Evolutionary conservation across 1,140 invertebrate species (phyloP).

Genomic region (Lepidurus packardi): DNA sequence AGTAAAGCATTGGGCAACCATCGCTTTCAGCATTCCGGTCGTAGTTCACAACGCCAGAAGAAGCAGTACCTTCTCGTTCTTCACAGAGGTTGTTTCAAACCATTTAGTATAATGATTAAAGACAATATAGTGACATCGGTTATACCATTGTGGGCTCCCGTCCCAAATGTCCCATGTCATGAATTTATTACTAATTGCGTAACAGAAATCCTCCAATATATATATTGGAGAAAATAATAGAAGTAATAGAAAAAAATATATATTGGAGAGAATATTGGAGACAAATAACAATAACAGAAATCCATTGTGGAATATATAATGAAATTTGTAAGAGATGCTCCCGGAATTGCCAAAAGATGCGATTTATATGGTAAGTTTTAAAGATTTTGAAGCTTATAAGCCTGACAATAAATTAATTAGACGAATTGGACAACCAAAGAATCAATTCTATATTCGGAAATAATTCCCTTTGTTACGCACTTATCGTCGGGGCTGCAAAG

Average conservation of each 20-base stretch:
- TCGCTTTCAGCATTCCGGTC: no score
- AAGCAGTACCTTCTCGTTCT: no score
- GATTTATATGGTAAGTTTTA: not conserved
- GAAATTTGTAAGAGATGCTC: not conserved
- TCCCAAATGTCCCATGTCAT: not conserved
- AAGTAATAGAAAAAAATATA: no score
- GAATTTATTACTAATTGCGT: not conserved
- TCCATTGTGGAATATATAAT: no score
- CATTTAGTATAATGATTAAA: not conserved
- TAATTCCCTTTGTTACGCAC: not conserved
- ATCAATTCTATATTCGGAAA: not conserved
- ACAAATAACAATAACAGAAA: no score
- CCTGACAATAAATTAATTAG: not conserved
- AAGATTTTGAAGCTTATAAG: not conserved
- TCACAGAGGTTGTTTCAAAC: no score
- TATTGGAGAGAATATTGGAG: no score
- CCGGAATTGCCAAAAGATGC: not conserved
- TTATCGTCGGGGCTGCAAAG: not conserved
- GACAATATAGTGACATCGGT: not conserved
- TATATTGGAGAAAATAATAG: no score
- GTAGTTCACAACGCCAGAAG: no score
- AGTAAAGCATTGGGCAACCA: no score
- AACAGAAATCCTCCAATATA: not conserved
- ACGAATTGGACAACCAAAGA: not conserved
- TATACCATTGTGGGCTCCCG: not conserved